Percentiles rank a stretch among this genome's conserved stretches.
Conservation (phyloP, 2,797 vertebrate species). For the Yasuhikotakia modesta region DNA sequence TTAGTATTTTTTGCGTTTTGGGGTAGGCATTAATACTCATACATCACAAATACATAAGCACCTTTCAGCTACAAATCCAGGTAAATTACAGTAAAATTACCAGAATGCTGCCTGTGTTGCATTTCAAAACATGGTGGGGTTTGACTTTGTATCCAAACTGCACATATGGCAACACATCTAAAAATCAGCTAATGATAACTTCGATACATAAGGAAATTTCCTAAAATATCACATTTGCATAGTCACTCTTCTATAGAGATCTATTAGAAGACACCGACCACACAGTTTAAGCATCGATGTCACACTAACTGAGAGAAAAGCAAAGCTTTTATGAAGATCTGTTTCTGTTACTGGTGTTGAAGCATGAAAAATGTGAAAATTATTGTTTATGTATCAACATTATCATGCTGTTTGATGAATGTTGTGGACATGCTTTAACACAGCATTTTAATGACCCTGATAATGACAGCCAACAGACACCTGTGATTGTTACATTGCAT, state of each 20-base stretch:
- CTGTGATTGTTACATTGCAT: slow-evolving; percentile 21
- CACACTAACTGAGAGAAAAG: neutral
- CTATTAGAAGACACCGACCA: neutral
- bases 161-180: too few relatives aligned
- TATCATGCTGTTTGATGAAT: neutral
- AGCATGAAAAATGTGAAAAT: slow-evolving; percentile 20
- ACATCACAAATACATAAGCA: neutral
- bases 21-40: neutral
- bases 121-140: too few relatives aligned
- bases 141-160: too few relatives aligned
- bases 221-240: neutral
- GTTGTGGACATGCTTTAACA: neutral
- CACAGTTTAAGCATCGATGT: neutral
- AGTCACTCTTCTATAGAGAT: neutral
- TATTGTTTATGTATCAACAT: neutral
- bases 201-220: neutral
- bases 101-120: too few relatives aligned
- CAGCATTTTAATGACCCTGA: neutral
- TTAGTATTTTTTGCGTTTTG: slow-evolving; percentile 6
- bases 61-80: too few relatives aligned
- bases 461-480: slow-evolving; percentile 1
- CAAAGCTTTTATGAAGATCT: neutral
- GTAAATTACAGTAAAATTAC: too few relatives aligned
- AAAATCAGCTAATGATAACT: neutral
- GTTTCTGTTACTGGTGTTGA: neutral